These are phyloP conservation scores for Ephydatia muelleri DNA, from an alignment of 37 sponge, comb jelly and placozoan genomes.

Conservation along the genomic window DNA sequence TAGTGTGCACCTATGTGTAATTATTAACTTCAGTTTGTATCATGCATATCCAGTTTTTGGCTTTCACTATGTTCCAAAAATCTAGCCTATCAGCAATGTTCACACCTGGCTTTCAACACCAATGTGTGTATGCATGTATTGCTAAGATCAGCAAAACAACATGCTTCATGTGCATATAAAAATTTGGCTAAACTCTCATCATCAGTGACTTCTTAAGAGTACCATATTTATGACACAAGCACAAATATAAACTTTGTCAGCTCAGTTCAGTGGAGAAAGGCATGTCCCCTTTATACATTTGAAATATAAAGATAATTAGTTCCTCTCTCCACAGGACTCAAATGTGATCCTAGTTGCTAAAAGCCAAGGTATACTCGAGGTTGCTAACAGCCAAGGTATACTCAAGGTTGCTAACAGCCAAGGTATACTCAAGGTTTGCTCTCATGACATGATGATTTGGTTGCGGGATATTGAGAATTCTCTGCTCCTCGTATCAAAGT, in stretches of 20 bases:
- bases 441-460: too few species aligned
- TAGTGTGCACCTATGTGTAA: too few species aligned
- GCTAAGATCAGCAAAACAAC: too few species aligned
- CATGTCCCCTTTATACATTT: neutral
- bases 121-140: neutral
- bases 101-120: too few species aligned
- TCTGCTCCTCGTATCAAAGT: slow-evolving; percentile 57
- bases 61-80: too few species aligned
- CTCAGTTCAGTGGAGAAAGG: slow-evolving; percentile 27
- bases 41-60: neutral
- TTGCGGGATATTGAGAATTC: too few species aligned
- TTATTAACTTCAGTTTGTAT: too few species aligned
- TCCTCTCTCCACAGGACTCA: slow-evolving; percentile 16
- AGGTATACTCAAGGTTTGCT: neutral
- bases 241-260: neutral
- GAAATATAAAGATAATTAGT: neutral
- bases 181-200: neutral
- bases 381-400: neutral
- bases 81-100: too few species aligned
- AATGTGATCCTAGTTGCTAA: slow-evolving; percentile 54
- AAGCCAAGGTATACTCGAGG: neutral
- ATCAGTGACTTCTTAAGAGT: neutral
- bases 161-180: too few species aligned
- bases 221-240: neutral
- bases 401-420: neutral